Percentiles rank a stretch among this genome's conserved stretches.
phyloP scores from a whole-genome alignment of 2,888 invertebrate genomes.

The Drosophila greeni region DNA sequence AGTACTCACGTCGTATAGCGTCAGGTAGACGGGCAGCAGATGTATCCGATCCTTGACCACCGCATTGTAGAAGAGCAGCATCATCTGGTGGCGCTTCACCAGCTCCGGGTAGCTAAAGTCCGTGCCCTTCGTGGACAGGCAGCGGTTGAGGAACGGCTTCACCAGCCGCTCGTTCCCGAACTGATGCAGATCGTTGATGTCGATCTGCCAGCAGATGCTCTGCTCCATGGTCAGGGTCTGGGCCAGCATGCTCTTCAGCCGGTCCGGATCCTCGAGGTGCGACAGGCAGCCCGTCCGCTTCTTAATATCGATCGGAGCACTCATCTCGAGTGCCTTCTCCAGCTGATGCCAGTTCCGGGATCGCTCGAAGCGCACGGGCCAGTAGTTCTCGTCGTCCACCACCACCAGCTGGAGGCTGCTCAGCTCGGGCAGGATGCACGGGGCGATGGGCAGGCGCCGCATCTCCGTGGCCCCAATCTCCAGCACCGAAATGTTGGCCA shows the following conservation, averaged over 20 bases:
- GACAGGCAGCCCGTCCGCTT: conserved; percentile 93
- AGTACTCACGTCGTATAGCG: conserved; percentile 82
- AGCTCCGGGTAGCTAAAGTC: conserved; percentile 71
- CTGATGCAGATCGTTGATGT: conserved; percentile 84
- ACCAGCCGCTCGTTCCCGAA: conserved; percentile 87
- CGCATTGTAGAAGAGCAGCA: conserved; percentile 88
- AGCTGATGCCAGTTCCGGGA: conserved; percentile 91
- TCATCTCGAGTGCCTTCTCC: conserved; percentile 84
- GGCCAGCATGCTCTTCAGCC: conserved; percentile 87
- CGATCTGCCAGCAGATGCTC: conserved; percentile 78
- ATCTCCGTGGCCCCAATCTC: conserved; percentile 80
- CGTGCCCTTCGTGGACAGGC: conserved; percentile 79
- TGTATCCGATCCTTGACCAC: conserved; percentile 88
- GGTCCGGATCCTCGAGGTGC: conserved; percentile 90
- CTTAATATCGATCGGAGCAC: conserved; percentile 89
- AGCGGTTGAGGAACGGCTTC: conserved; percentile 85
- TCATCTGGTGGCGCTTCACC: conserved; percentile 81
- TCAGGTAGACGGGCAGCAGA: conserved; percentile 86
- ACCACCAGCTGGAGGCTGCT: conserved; percentile 86
- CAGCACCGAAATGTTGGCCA: conserved; percentile 85
- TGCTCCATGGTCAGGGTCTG: conserved; percentile 88
- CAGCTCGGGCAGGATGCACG: conserved; percentile 91
- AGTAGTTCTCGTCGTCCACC: conserved; percentile 91
- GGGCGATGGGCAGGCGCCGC: conserved; percentile 83
- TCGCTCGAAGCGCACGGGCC: conserved; percentile 91